Evolutionary conservation across 2,888 invertebrate species (phyloP).

Genomic region (Sarcophaga carnaria): DNA sequence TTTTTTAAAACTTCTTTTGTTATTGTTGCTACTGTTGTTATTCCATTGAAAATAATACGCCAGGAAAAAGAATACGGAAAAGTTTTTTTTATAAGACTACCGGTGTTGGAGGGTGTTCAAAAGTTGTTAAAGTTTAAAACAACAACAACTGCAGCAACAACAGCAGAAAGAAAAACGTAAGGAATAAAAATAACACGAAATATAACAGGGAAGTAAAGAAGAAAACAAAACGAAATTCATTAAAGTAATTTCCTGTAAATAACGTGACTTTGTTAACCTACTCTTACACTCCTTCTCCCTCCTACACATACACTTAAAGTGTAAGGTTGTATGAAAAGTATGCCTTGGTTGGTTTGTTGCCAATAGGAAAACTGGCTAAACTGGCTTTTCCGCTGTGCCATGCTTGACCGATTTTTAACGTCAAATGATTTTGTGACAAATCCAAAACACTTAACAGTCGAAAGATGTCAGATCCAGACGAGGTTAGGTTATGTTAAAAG

Average conservation of each 20-base stretch:
- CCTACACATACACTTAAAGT: background rate
- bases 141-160: constrained; percentile 4
- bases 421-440: no score
- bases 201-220: background rate
- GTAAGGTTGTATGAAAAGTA: background rate
- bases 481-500: no score
- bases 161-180: background rate
- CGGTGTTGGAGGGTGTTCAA: constrained; percentile 54
- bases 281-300: constrained; percentile 13
- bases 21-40: background rate
- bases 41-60: constrained; percentile 7
- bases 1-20: constrained; percentile 29
- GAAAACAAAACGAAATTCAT: constrained; percentile 72
- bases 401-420: no score
- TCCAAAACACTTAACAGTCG: no score
- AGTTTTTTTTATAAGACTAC: constrained; percentile 25
- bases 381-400: no score
- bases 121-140: constrained; percentile 42
- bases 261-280: constrained; percentile 71
- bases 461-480: no score
- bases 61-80: constrained; percentile 1
- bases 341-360: no score
- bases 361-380: no score
- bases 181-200: background rate
- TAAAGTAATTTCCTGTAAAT: constrained; percentile 74